Conservation (phyloP, 1,140 invertebrate species). For the Sogatella furcifera region DNA sequence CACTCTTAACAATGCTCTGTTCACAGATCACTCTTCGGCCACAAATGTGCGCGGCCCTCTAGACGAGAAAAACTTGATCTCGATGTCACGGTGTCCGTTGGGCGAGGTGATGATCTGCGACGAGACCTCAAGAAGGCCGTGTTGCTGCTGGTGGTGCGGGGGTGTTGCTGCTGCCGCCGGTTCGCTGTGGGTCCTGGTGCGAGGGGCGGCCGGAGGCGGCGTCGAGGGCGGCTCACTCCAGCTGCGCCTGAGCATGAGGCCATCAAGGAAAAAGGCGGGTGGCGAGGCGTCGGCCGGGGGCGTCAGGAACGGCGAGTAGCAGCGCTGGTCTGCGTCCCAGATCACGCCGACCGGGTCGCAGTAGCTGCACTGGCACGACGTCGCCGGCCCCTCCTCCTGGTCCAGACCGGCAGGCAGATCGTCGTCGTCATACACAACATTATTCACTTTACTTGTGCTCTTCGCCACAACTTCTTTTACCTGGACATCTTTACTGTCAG, state of each 20-base stretch:
- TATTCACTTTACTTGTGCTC: not conserved
- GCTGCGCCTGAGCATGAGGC: conserved; percentile 4
- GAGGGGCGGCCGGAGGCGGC: conserved; percentile 18
- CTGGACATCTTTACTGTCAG: not conserved
- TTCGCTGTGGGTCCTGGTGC: conserved; percentile 46
- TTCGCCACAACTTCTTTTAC: not conserved
- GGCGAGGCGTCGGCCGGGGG: conserved; percentile 26
- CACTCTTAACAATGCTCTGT: too few relatives aligned
- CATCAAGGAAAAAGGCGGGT: conserved; percentile 19
- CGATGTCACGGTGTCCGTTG: conserved; percentile 62
- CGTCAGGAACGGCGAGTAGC: conserved; percentile 39
- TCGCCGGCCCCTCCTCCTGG: conserved; percentile 30
- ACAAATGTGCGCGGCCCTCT: too few relatives aligned
- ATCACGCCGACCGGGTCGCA: conserved; percentile 65
- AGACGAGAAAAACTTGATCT: conserved; percentile 60
- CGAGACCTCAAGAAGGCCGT: conserved; percentile 46
- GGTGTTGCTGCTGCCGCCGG: conserved; percentile 22
- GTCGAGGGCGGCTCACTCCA: conserved; percentile 20
- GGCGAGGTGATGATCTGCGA: conserved; percentile 65
- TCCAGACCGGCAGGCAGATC: conserved; percentile 13
- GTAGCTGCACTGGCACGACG: conserved; percentile 63
- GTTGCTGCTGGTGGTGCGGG: not conserved
- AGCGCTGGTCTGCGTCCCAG: conserved; percentile 53
- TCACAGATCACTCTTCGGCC: too few relatives aligned
- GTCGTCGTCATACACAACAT: not conserved